Conservation (phyloP, 1,140 invertebrate genomes). For the Heliconius melpomene region DNA sequence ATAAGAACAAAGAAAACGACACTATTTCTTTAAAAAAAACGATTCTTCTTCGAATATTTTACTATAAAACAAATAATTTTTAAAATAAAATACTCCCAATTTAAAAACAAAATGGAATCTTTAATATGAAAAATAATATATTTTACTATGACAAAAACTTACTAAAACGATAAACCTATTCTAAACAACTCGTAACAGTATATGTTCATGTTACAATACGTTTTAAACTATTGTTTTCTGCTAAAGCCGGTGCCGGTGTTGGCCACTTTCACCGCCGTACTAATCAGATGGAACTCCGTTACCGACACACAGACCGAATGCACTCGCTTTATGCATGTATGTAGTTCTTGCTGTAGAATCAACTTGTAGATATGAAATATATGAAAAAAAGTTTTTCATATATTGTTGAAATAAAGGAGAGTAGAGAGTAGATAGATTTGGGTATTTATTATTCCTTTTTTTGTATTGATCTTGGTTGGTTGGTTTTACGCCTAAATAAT, state of each 20-base stretch:
- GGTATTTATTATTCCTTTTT: no score
- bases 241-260: constrained; percentile 22
- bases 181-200: constrained; percentile 16
- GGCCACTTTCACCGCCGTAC: constrained; percentile 36
- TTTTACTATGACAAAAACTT: background rate
- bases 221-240: constrained; percentile 29
- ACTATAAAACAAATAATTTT: no score
- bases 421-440: no score
- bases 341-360: background rate
- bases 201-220: constrained; percentile 13
- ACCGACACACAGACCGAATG: constrained; percentile 39
- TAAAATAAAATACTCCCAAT: no score
- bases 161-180: background rate
- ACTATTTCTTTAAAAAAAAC: no score
- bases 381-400: background rate
- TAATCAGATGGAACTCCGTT: constrained; percentile 35
- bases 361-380: background rate
- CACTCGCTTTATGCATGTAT: constrained; percentile 29
- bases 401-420: no score
- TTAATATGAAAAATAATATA: no score
- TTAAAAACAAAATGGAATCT: no score
- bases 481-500: no score
- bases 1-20: no score
- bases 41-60: no score
- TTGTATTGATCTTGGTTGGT: no score